Evolutionary conservation across 2,113 vertebrate species (phyloP), one percentile per base, ranked within the genome.

Genomic region (Pterocles orientalis): DNA sequence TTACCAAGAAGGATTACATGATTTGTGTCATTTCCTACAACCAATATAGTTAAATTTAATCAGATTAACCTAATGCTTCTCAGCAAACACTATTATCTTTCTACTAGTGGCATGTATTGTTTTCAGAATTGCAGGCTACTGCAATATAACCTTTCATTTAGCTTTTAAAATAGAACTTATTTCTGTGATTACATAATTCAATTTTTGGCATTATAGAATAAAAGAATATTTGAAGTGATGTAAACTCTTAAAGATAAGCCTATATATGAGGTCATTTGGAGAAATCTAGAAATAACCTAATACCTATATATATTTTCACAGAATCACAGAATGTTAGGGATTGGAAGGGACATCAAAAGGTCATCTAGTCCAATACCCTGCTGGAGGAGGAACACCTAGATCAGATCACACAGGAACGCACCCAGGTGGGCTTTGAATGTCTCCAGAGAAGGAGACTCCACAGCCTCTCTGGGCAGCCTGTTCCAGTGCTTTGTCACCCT

Each of bases 61-160:
- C 70, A 82, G 91, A 91, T 90, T 95, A 93, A 20, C 31, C 5
- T 90, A 80, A 73, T 85, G 9, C 12, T 89, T 90, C 66, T 94
- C 66, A 73, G 36, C 23, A 80, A 82, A 78, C n/a, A 36, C 8
- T 86, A 65, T 79, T 72, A 88, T 72, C n/a, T 80, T 95, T 87
- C 57, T 77, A 54, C 57, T 82, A 31, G 23, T 73, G 36, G 6
- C 41, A 61, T 54, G 10, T 53, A 77, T 62, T 45, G 14, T 88
- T 93, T 92, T 88, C 28, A 14, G 29, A 94, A 91, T 58, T 87
- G 31, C 19, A 72, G 45, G 31, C 50, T 92, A 57, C 31, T 72
- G 24, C 23, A 77, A 66, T 69, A 14, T 14, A 85, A 43, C 6
- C 66, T 73, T 95, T 91, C 15, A 69, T 87, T 87, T 80, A 69